These are phyloP conservation scores for Papilio glaucus DNA, from an alignment of 1,140 invertebrate genomes.

Conservation along the genomic window DNA sequence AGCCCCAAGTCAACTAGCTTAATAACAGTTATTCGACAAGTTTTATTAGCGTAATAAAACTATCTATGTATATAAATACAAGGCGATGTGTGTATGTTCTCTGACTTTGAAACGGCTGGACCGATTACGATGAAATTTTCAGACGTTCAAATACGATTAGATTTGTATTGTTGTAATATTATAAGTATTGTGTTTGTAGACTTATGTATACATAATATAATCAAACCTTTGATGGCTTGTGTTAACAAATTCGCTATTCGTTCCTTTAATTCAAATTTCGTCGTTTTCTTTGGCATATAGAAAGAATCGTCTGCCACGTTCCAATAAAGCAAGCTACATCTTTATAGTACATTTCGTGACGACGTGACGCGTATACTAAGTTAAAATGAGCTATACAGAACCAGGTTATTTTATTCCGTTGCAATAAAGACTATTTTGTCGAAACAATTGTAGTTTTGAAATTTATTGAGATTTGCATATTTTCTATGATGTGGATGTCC, in stretches of 20 bases:
- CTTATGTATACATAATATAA: too few relatives aligned
- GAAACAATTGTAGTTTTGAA: constrained; percentile 20
- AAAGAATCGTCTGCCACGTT: constrained; percentile 30
- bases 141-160: too few relatives aligned
- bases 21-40: too few relatives aligned
- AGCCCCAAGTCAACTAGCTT: not conserved
- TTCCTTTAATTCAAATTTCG: constrained; percentile 1
- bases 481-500: too few relatives aligned
- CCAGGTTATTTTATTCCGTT: constrained; percentile 27
- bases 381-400: not conserved
- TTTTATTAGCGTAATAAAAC: too few relatives aligned
- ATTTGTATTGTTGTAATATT: too few relatives aligned
- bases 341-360: constrained; percentile 34
- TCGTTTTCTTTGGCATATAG: constrained; percentile 14
- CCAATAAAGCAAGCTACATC: constrained; percentile 37
- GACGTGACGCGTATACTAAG: constrained; percentile 28
- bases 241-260: not conserved
- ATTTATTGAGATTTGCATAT: not conserved
- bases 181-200: too few relatives aligned
- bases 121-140: too few relatives aligned
- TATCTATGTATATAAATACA: too few relatives aligned
- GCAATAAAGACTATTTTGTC: constrained; percentile 10
- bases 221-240: not conserved
- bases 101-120: too few relatives aligned
- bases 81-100: too few relatives aligned